Base-by-base conservation (phyloP, 2,113 vertebrate genomes). In the Regulus satrapa region DNA sequence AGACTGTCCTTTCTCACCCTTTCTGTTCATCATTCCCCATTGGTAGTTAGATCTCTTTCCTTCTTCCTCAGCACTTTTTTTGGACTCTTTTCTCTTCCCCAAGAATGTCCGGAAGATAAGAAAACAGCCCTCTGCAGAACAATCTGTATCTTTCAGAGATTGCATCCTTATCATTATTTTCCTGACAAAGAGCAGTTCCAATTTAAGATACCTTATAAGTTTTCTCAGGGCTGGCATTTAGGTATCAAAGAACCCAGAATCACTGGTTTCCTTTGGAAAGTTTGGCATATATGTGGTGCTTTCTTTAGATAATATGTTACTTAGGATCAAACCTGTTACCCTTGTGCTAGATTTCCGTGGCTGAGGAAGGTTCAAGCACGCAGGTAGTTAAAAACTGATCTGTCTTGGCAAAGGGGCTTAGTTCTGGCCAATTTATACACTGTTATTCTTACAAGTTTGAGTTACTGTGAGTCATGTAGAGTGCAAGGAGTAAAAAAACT, bases 1-100 rank as follows among this genome's bases (percentile, higher is more conserved):
- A 84, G 90, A 75, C 68, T 91, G 92, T 97, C 95, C 90, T 95
- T 95, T 97, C 93, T 94, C 94, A 96, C 92, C 93, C 92, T 93
- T 92, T 93, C 87, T 86, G 73, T 94, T 96, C 93, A 77, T 90
- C 79, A 90, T 56, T 83, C 92, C 55, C 48, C 54, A 34, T 75
- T 96, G 63, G 72, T 40, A 85, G 67, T 80, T 95, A 93, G 85
- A 84, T 88, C 82, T 93, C 78, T 94, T 96, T 94, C 94, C 95
- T 86, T 94, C 78, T 90, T 94, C 63, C 76, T 94, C 55, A 55
- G 71, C 46, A 48, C 31, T 85, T 89, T 83, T 71, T 72, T 85
- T 86, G 41, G 6, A 85, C 34, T 91, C 81, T 87, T 91, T 94
- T 95, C 96, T 94, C 62, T 91, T 93, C 40, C 68, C 48, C 12